Conservation (phyloP, 1,140 invertebrate genomes). For the Dendrolimus punctatus region DNA sequence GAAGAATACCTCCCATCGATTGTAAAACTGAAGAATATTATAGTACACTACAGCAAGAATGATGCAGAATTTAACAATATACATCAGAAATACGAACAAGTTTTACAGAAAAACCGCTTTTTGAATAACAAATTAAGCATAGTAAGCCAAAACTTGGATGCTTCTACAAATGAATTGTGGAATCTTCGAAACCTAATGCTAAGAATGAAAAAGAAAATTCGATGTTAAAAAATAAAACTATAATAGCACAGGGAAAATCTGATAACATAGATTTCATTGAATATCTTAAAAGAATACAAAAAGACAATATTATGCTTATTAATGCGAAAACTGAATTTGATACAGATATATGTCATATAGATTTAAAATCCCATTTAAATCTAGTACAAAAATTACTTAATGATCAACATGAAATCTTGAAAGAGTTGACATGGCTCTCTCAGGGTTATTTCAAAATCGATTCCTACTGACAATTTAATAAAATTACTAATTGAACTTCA, state of each 20-base stretch:
- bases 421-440: constrained; percentile 16
- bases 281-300: constrained; percentile 9
- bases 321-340: constrained; percentile 6
- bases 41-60: constrained; percentile 25
- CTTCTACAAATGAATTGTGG: constrained; percentile 15
- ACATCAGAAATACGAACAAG: constrained; percentile 13
- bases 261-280: not conserved
- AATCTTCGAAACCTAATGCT: constrained; percentile 9
- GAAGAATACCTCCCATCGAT: constrained; percentile 9
- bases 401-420: constrained; percentile 31
- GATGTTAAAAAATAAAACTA: constrained; percentile 2
- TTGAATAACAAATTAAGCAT: constrained; percentile 27
- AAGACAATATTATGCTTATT: constrained; percentile 2
- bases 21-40: constrained; percentile 23
- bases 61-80: constrained; percentile 23
- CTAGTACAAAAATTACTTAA: constrained; percentile 27
- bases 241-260: too few species aligned
- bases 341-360: constrained; percentile 2
- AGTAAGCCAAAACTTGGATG: constrained; percentile 20
- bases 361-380: constrained; percentile 30
- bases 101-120: constrained; percentile 29
- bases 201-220: constrained; percentile 14
- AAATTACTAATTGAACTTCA: too few species aligned
- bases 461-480: too few species aligned
- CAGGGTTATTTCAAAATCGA: too few species aligned